Base-by-base conservation (phyloP, 2,797 vertebrate genomes). In the Trichosurus vulpecula region DNA sequence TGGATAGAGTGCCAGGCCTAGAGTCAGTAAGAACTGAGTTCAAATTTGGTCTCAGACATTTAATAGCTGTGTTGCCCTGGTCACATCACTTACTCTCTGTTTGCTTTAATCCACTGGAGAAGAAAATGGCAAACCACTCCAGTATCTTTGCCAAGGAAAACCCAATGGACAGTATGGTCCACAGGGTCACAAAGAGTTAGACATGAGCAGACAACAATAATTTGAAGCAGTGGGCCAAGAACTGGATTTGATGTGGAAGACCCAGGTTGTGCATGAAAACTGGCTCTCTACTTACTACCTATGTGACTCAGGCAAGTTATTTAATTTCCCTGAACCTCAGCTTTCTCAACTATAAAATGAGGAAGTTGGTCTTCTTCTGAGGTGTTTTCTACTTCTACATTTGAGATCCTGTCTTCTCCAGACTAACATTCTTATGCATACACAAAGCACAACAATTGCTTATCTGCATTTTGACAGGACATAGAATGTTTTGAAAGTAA, bases 401-500 rank as follows among this genome's bases (percentile, higher is more conserved):
- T 30, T 30, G 51, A 90, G 52, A 53, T 30, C 30, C 90, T 30
- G 19, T 6, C 51, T 13, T 53, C 90, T 16, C 31, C 41, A 52
- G 52, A 54, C 31, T 53, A 90, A 53, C 52, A 14, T 90, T 94
- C 51, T 95, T 93, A 27, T 93, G 91, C 95, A 95, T 97, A 56
- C 95, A 96, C 93, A 95, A 95, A 74, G 25, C 55, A 96, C 89
- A 95, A 91, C 89, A 97, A 95, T 94, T 93, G 29, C 52, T 53
- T 52, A 94, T 54, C 94, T 93, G 51, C 92, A 96, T 92, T 91
- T 57, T 95, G 90, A n/a, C 52, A 91, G 91, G 52, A 96, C 90
- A 47, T 87, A 89, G 94, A 90, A 92, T 93, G 58, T 96, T 93
- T 93, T 95, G 95, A 96, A 74, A 92, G 54, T 94, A 93, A 93